Base-by-base conservation (phyloP, 1,140 invertebrate genomes). In the Maconellicoccus hirsutus region DNA sequence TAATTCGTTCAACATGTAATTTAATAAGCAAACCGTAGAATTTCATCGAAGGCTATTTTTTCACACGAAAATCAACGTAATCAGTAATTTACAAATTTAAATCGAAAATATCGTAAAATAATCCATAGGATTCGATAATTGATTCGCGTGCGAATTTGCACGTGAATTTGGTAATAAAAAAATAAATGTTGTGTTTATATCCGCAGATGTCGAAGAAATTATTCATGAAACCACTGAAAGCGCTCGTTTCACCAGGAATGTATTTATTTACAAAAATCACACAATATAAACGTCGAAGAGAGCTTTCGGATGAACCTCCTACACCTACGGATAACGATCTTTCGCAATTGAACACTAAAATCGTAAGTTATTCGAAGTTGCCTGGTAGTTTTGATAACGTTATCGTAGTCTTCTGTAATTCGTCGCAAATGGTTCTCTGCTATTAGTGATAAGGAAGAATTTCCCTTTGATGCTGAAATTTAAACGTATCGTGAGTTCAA, bases 121-220 rank as follows among this genome's bases (percentile, higher is more conserved):
- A n/a, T n/a, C n/a, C n/a, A n/a, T n/a, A n/a, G n/a, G n/a, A n/a
- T n/a, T n/a, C n/a, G n/a, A n/a, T n/a, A n/a, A n/a, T n/a, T n/a
- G n/a, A n/a, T n/a, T n/a, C n/a, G n/a, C n/a, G n/a, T n/a, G n/a
- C n/a, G n/a, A n/a, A n/a, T n/a, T n/a, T n/a, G n/a, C n/a, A n/a
- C n/a, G n/a, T n/a, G n/a, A n/a, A n/a, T n/a, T n/a, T n/a, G n/a
- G n/a, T n/a, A n/a, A n/a, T n/a, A n/a, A n/a, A n/a, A n/a, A n/a
- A n/a, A n/a, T n/a, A n/a, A n/a, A n/a, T n/a, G n/a, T 33, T 33
- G 4, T 33, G n/a, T 59, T 59, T 59, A n/a, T n/a, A 22, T 25
- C 8, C 22, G 21, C 61, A 66, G 61, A 66, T 66, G 61, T 66
- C 61, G 22, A 66, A 66, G 61, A 66, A 66, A 66, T 26, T 66